These are phyloP conservation scores for Panurus biarmicus DNA, from an alignment of 2,113 vertebrate species.

Conservation along the genomic window DNA sequence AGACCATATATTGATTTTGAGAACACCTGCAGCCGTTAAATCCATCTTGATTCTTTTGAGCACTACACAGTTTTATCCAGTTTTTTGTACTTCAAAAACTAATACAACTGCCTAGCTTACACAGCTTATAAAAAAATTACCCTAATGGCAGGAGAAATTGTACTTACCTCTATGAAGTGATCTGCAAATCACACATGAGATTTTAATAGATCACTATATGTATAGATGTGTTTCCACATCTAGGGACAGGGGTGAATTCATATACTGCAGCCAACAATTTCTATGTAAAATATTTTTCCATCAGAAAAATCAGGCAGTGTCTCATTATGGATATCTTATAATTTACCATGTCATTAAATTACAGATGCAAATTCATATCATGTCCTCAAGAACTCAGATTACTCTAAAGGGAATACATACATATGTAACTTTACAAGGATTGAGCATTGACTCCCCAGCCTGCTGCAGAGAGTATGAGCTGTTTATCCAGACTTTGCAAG, in stretches of 20 bases:
- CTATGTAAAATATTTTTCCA: neutral
- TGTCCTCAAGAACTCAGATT: neutral
- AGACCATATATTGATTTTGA: neutral
- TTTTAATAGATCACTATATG: neutral
- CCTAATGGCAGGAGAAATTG: neutral
- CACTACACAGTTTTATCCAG: neutral
- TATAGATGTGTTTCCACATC: neutral
- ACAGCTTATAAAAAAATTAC: neutral
- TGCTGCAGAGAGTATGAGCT: neutral
- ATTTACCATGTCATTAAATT: neutral
- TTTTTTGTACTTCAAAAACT: neutral
- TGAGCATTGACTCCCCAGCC: neutral
- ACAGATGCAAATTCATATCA: neutral
- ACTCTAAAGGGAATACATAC: neutral
- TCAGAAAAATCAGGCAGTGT: neutral
- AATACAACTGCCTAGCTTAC: neutral
- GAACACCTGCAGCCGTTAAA: neutral
- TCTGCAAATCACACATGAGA: neutral
- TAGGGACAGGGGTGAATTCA: neutral
- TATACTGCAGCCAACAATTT: neutral
- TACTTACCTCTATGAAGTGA: neutral
- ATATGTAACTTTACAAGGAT: neutral
- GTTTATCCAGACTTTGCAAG: neutral
- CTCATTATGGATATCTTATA: neutral
- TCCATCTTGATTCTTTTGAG: neutral